These are phyloP conservation scores for Rhimphoctona megacephalus DNA, from an alignment of 2,888 invertebrate species.

Conservation along the genomic window DNA sequence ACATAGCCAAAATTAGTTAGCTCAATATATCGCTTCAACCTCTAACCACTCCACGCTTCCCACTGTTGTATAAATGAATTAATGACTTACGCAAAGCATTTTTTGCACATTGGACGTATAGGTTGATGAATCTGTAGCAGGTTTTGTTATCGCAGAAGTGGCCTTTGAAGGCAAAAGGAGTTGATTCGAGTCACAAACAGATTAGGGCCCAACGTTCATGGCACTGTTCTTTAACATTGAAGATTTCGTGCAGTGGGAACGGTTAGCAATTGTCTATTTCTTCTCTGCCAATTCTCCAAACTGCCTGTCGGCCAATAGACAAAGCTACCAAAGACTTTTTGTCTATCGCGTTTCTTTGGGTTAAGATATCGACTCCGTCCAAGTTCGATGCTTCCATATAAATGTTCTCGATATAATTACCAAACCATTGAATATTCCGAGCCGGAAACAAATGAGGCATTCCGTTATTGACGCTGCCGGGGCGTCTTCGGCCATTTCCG, in stretches of 20 bases:
- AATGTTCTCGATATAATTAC: background rate
- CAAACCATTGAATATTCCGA: background rate
- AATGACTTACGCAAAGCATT: background rate
- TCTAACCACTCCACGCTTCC: background rate
- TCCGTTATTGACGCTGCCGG: constrained; percentile 75
- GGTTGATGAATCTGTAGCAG: background rate
- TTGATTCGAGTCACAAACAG: background rate
- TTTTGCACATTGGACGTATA: too few species aligned
- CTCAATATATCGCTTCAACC: background rate
- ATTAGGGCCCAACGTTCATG: background rate
- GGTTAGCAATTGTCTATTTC: background rate
- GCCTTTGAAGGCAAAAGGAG: background rate
- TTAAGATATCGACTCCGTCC: background rate
- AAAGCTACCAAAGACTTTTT: background rate
- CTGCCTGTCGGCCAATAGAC: background rate
- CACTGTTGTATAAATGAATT: background rate
- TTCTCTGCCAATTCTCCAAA: background rate
- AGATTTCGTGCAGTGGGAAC: too few species aligned
- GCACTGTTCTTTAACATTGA: background rate
- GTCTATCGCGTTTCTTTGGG: background rate
- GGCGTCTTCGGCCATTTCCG: constrained; percentile 68
- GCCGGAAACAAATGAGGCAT: constrained; percentile 75
- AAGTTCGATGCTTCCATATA: background rate
- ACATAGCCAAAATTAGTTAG: background rate
- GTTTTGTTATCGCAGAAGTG: background rate